These are phyloP conservation scores for Syrmaticus mikado DNA, from an alignment of 2,113 vertebrate genomes.

Conservation along the genomic window DNA sequence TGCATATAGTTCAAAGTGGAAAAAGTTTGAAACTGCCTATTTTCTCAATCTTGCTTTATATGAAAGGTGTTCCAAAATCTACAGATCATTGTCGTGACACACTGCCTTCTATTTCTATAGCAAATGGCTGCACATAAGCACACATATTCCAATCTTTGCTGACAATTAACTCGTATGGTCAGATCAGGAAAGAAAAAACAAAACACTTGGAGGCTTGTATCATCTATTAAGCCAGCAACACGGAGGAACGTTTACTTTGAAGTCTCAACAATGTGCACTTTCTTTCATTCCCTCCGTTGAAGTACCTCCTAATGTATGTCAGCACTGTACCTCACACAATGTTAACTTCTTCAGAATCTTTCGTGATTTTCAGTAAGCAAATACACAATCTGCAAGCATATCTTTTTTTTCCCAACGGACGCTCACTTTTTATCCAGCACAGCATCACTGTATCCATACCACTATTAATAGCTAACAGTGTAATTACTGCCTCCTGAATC, in stretches of 20 bases:
- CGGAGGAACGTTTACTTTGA: neutral
- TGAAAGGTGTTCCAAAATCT: conserved; percentile 9
- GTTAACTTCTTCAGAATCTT: neutral
- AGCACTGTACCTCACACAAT: neutral
- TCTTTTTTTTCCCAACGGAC: neutral
- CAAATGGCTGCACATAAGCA: neutral
- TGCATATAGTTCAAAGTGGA: neutral
- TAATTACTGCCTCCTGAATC: neutral
- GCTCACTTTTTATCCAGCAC: neutral
- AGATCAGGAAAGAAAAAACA: neutral
- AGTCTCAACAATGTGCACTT: neutral
- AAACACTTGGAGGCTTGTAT: neutral
- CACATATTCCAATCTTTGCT: neutral
- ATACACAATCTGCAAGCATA: neutral
- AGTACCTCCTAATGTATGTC: neutral
- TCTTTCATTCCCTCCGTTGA: neutral
- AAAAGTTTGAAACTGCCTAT: neutral
- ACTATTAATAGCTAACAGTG: neutral
- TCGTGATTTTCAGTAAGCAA: neutral
- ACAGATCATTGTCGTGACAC: neutral
- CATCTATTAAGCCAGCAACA: neutral
- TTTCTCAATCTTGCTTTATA: conserved; percentile 28
- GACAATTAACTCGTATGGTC: neutral
- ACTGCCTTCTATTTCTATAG: neutral
- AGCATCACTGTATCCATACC: neutral